phyloP scores from a whole-genome alignment of 2,113 vertebrate genomes.

The Rhinoderma darwinii region DNA sequence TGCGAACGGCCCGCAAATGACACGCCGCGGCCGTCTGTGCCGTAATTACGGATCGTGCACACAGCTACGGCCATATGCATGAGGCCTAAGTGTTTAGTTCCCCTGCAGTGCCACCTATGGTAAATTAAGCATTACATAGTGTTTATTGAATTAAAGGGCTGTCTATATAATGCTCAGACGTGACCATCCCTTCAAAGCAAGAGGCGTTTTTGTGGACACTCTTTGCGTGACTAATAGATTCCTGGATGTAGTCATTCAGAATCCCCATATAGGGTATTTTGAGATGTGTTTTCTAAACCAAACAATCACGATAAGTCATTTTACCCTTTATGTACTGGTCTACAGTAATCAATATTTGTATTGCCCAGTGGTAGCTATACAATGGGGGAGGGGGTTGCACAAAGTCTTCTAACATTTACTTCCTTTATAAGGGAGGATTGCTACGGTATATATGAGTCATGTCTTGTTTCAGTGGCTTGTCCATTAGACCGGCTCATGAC shows the following conservation, averaged over 20 bases:
- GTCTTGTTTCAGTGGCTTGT: neutral
- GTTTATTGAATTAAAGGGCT: neutral
- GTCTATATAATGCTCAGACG: neutral
- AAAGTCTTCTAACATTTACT: neutral
- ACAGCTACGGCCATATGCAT: too few relatives aligned
- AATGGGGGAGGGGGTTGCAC: neutral
- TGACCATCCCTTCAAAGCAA: too few relatives aligned
- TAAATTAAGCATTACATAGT: neutral
- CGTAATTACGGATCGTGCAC: too few relatives aligned
- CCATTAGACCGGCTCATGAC: constrained; percentile 10
- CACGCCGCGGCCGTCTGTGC: too few relatives aligned
- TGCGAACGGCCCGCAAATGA: too few relatives aligned
- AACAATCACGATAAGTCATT: too few relatives aligned
- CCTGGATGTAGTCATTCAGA: too few relatives aligned
- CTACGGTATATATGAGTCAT: neutral
- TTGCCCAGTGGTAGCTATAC: neutral
- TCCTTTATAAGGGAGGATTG: neutral
- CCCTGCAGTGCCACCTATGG: too few relatives aligned
- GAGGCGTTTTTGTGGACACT: too few relatives aligned
- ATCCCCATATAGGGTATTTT: neutral
- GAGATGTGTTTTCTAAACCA: neutral
- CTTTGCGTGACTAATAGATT: too few relatives aligned
- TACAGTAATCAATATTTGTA: neutral
- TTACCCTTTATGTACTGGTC: neutral
- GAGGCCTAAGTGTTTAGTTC: too few relatives aligned